Base-by-base conservation (phyloP, 2,888 invertebrate species). In the Rhorus exstirpatorius region DNA sequence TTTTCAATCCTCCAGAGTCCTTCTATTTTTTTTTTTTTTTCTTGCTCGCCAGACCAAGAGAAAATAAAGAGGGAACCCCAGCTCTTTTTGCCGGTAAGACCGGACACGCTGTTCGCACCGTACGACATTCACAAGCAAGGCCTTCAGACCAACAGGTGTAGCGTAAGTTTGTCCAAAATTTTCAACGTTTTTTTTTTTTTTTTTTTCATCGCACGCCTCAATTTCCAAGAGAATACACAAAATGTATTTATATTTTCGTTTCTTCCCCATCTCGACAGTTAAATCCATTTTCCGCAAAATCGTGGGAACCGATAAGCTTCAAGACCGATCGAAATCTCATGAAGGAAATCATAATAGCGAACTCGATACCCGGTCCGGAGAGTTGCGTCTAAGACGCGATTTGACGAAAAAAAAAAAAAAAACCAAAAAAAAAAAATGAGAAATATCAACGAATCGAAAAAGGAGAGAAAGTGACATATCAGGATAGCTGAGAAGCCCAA, bases 281-380 rank as follows among this genome's bases (percentile, higher is more conserved):
- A 76, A 93, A 93, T 88, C 92, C 92, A 79, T 93, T 93, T 87
- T 92, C 92, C 80, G 89, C 93, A 19, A 93, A 92, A 81, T 91
- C 93, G 74, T 93, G 93, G 93, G 93, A 93, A 78, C 93, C 93
- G 44, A 93, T 93, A 84, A 93, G 93, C 85, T 92, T 92, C 86
- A 93, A 93, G 86, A 88, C 93, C 38, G 93, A 93, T 84, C 91
- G 93, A 74, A 93, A 92, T 81, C 87, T 92, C 76, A 93, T 92
- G 93, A 93, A 93, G 72, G 93, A 93, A 87, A 92, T 93, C 90
- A 97, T 97, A 79, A 95, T 97, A 89, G 96, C 97, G 68, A 97
- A 97, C 92, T 96, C 97, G 87, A 95, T 97, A 92, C 97, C 97
- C 35, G 97, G 97, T 81, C 97, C 97, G 51, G 97, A 97, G 93